Evolutionary conservation across 2,113 vertebrate genomes (phyloP), one percentile per base, ranked within the genome.

Genomic region (Emydura subglobosa): DNA sequence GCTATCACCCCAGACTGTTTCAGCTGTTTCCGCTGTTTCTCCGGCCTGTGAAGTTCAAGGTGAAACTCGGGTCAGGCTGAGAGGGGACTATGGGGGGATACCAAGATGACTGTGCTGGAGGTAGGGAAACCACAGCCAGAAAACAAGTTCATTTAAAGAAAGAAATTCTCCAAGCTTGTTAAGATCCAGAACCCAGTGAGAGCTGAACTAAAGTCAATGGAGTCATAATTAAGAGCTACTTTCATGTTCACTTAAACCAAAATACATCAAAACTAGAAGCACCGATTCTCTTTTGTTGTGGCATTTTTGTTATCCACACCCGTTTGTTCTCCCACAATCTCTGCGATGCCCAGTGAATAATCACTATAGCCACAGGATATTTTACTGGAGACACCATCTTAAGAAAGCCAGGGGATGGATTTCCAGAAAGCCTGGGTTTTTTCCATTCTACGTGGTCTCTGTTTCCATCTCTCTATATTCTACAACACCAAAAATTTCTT

Each of bases 211-310:
- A 96, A 88, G 34, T 83, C 86, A 76, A 49, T 22, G 59, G 68
- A 72, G 53, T 86, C 22, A 50, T 72, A 85, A 82, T 65, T 79
- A 83, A 96, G 90, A 90, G 50, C 80, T 86, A 80, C 80, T 93
- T 94, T 93, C 87, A 82, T 81, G 92, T 93, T 89, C 83, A 95
- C 83, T 49, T 91, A 34, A 87, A 94, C 34, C 19, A 93, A 55
- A 82, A 47, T 25, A 95, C 8, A 61, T 57, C 4, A 94, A 88
- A 93, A 95, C 92, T 83, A 96, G 55, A 91, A 93, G 49, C 16
- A 88, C 78, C 87, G 78, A 74, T 50, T 88, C 94, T 78, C 59
- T 76, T 87, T 80, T 72, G 17, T 10, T 44, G 61, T 80, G 34
- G 51, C 1, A 85, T 2, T 90, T 0, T 47, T 86, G 93, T 87